A percentile compares a stretch with the other conserved stretches of the same genome.
Evolutionary conservation across 2,888 invertebrate genomes (phyloP).

Genomic region (Zaprionus obscuricornis): DNA sequence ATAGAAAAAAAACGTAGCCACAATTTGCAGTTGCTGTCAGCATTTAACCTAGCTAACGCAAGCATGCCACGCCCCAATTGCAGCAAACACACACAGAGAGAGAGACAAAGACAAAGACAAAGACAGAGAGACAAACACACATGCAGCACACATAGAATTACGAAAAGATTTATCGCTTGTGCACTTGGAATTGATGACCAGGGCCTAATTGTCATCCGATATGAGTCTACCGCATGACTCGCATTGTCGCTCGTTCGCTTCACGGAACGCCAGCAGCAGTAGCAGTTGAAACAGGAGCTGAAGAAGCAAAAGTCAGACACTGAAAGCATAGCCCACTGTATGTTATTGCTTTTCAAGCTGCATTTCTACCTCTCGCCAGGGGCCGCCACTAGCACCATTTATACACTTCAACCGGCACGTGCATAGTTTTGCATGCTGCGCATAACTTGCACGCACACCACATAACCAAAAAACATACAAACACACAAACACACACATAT

Average conservation of each 20-base stretch:
- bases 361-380: slow-evolving; percentile 50
- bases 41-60: slow-evolving; percentile 68
- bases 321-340: slow-evolving; percentile 2
- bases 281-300: not conserved
- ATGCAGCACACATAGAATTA: slow-evolving; percentile 63
- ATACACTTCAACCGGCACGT: slow-evolving; percentile 77
- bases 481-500: slow-evolving; percentile 16
- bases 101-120: not conserved
- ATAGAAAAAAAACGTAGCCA: slow-evolving; percentile 37
- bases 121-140: slow-evolving; percentile 8
- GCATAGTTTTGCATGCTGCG: slow-evolving; percentile 78
- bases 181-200: slow-evolving; percentile 78
- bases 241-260: slow-evolving; percentile 66
- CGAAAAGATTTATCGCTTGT: slow-evolving; percentile 79
- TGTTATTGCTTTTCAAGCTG: no score
- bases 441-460: slow-evolving; percentile 65
- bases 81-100: not conserved
- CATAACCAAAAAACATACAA: not conserved
- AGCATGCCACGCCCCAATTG: not conserved
- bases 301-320: not conserved
- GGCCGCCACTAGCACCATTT: slow-evolving; percentile 70
- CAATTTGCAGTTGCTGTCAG: slow-evolving; percentile 54
- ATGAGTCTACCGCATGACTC: slow-evolving; percentile 78
- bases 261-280: slow-evolving; percentile 7
- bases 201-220: slow-evolving; percentile 78